Evolutionary conservation across 2,888 invertebrate species (phyloP).

Genomic region (Phortica okadai): DNA sequence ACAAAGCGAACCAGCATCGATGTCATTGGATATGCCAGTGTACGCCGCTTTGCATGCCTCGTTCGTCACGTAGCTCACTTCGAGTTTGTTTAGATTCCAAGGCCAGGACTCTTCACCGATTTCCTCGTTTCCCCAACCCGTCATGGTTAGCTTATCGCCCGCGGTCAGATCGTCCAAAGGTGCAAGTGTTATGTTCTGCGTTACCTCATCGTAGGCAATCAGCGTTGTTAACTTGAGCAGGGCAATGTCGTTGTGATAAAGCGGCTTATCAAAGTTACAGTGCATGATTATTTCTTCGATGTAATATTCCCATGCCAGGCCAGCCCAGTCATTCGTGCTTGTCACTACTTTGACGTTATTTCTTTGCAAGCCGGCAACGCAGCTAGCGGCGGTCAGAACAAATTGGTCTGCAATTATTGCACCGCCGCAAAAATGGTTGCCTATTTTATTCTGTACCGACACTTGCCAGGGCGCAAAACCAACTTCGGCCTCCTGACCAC

Average conservation of each 20-base stretch:
- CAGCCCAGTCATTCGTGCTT: slow-evolving; percentile 70
- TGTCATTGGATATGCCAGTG: slow-evolving; percentile 71
- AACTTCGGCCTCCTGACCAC: slow-evolving; percentile 58
- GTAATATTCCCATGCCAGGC: slow-evolving; percentile 59
- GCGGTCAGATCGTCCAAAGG: slow-evolving; percentile 76
- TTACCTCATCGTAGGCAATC: slow-evolving; percentile 78
- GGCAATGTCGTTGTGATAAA: slow-evolving; percentile 82
- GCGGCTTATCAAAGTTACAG: slow-evolving; percentile 70
- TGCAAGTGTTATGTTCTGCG: slow-evolving; percentile 80
- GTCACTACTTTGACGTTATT: slow-evolving; percentile 65
- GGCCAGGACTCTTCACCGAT: slow-evolving; percentile 76
- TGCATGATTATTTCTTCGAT: slow-evolving; percentile 65
- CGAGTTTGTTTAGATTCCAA: slow-evolving; percentile 78
- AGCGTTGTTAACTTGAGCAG: slow-evolving; percentile 79
- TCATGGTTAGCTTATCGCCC: slow-evolving; percentile 78
- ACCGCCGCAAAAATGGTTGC: slow-evolving; percentile 74
- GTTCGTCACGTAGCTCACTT: slow-evolving; percentile 78
- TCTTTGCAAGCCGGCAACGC: slow-evolving; percentile 66
- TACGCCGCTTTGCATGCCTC: slow-evolving; percentile 77
- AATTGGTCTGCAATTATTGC: slow-evolving; percentile 68
- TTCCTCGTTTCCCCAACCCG: slow-evolving; percentile 81
- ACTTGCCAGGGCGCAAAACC: slow-evolving; percentile 72
- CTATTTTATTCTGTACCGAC: slow-evolving; percentile 66
- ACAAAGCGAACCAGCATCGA: slow-evolving; percentile 80
- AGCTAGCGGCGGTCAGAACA: slow-evolving; percentile 73